A percentile compares a stretch with the other conserved stretches of the same genome.
phyloP scores from a whole-genome alignment of 2,113 vertebrate genomes.

The Bagarius yarrelli region DNA sequence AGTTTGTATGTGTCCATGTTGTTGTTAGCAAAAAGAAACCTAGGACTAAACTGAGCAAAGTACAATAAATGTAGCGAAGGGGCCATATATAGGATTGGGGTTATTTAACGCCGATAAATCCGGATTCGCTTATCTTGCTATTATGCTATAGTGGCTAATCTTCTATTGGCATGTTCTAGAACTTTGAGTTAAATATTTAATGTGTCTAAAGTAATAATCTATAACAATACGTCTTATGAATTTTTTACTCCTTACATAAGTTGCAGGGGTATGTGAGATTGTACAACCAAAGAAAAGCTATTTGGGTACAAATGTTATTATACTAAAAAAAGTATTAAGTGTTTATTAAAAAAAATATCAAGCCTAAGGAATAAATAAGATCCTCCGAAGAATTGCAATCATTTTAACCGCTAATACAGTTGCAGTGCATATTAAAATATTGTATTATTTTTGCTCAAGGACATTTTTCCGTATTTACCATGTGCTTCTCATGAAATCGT shows the following conservation, averaged over 20 bases:
- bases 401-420: background rate
- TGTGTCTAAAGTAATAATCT: background rate
- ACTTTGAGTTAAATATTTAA: background rate
- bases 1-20: too few species aligned
- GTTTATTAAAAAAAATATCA: background rate
- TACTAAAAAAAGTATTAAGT: background rate
- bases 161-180: too few species aligned
- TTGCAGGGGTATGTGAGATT: background rate
- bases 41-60: too few species aligned
- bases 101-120: too few species aligned
- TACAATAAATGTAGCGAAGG: too few species aligned
- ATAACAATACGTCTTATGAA: background rate
- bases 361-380: background rate
- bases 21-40: too few species aligned
- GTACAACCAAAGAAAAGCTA: background rate
- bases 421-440: background rate
- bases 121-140: too few species aligned
- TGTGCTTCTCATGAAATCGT: background rate
- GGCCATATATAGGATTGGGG: too few species aligned
- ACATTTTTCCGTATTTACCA: background rate
- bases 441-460: conserved; percentile 4
- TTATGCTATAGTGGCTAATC: too few species aligned
- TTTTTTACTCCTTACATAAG: background rate
- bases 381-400: background rate
- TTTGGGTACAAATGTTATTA: background rate